phyloP scores from a whole-genome alignment of 2,888 invertebrate species.

The Unio pictorum region DNA sequence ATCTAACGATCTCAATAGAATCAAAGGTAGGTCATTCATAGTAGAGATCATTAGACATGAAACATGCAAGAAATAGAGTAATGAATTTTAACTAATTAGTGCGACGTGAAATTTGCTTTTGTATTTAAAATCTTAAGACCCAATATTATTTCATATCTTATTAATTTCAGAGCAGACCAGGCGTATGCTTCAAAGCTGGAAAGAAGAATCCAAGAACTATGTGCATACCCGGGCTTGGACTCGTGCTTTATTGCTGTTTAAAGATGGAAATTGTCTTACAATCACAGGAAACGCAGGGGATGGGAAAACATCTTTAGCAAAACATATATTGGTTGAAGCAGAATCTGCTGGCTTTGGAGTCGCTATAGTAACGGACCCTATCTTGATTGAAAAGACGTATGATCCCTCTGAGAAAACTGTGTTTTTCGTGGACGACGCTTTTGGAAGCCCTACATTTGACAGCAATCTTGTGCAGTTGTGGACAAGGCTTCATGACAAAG shows the following conservation, averaged over 20 bases:
- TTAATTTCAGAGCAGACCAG: slow-evolving; percentile 22
- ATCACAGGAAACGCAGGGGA: slow-evolving; percentile 30
- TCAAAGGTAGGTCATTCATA: too few relatives aligned
- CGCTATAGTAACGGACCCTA: slow-evolving; percentile 15
- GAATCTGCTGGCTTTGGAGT: slow-evolving; percentile 9
- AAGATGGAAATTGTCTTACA: slow-evolving; percentile 1
- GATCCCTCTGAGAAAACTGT: slow-evolving; percentile 12
- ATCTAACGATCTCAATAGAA: too few relatives aligned
- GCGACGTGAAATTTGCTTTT: too few relatives aligned
- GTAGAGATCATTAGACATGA: too few relatives aligned
- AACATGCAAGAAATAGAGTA: too few relatives aligned
- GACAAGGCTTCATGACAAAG: slow-evolving; percentile 18
- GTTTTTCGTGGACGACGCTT: slow-evolving; percentile 32
- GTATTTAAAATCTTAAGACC: too few relatives aligned
- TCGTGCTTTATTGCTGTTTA: slow-evolving; percentile 3
- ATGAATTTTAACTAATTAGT: too few relatives aligned
- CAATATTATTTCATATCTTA: too few relatives aligned
- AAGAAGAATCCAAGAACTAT: slow-evolving; percentile 4
- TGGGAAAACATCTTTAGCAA: slow-evolving; percentile 24
- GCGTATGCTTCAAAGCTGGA: slow-evolving; percentile 13
- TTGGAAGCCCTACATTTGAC: slow-evolving; percentile 27
- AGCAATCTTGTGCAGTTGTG: slow-evolving; percentile 18
- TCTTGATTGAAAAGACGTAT: slow-evolving; percentile 17
- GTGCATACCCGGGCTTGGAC: slow-evolving; percentile 19
- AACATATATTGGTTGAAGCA: slow-evolving; percentile 9